These are phyloP conservation scores for Enteromius fasciolatus DNA, from an alignment of 2,797 vertebrate species.

Conservation along the genomic window DNA sequence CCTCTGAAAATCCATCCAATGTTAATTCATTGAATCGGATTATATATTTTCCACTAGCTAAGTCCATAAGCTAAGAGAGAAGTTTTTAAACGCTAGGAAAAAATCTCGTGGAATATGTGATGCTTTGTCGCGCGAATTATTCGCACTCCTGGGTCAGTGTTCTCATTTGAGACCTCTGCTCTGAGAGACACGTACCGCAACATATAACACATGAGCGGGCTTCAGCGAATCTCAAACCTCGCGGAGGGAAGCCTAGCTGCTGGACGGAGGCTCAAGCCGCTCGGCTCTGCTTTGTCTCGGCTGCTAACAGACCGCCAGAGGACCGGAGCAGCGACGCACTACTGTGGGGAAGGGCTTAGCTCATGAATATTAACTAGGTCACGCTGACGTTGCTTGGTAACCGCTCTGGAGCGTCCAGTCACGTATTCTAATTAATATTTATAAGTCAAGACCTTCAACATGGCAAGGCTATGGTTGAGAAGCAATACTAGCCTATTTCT, in stretches of 20 bases:
- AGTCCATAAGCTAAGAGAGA: not conserved
- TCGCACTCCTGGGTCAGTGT: slow-evolving; percentile 30
- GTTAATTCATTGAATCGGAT: not conserved
- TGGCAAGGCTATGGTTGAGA: not conserved
- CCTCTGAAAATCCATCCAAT: not conserved
- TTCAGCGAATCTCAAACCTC: slow-evolving; percentile 2
- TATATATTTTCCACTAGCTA: slow-evolving; percentile 1
- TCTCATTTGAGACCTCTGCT: not conserved
- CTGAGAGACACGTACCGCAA: slow-evolving; percentile 12
- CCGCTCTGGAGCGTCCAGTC: slow-evolving; percentile 19
- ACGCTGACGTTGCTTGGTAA: slow-evolving; percentile 31
- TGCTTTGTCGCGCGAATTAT: slow-evolving; percentile 15
- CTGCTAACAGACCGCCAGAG: slow-evolving; percentile 3
- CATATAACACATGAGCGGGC: slow-evolving; percentile 33
- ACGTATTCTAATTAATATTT: slow-evolving; percentile 23
- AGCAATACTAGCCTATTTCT: not conserved
- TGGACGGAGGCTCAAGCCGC: slow-evolving; percentile 22
- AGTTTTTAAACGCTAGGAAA: not conserved
- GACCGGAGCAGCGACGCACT: not conserved
- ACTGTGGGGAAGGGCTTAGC: slow-evolving; percentile 10
- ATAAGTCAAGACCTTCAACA: not conserved
- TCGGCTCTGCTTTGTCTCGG: slow-evolving; percentile 21
- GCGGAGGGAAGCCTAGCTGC: not conserved
- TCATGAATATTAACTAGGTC: slow-evolving; percentile 35
- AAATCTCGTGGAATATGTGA: not conserved